phyloP scores from a whole-genome alignment of 37 sponge, comb jelly and placozoan species.

The Diacarnus erythraeanus region DNA sequence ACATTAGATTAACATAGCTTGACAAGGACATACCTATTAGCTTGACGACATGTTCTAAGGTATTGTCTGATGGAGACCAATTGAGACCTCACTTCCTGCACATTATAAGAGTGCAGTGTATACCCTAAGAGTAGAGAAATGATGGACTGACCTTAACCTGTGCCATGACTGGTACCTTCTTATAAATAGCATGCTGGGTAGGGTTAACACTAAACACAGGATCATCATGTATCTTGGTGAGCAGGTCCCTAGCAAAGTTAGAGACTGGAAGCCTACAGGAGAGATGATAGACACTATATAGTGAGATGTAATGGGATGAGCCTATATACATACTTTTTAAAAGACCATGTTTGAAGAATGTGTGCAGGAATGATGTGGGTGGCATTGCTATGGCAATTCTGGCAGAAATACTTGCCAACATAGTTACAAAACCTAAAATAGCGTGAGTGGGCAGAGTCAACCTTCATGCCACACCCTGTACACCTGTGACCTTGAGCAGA shows the following conservation, averaged over 20 bases:
- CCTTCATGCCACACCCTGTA: slow-evolving; percentile 96
- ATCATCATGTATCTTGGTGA: slow-evolving; percentile 62
- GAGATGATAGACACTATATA: not conserved
- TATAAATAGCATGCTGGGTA: slow-evolving; percentile 26
- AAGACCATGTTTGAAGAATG: slow-evolving; percentile 88
- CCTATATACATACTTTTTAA: slow-evolving; percentile 62
- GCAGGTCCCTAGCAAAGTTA: slow-evolving; percentile 84
- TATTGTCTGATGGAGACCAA: slow-evolving; percentile 57
- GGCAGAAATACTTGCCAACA: slow-evolving; percentile 96
- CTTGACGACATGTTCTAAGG: slow-evolving; percentile 35
- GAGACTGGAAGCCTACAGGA: slow-evolving; percentile 55
- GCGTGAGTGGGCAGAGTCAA: slow-evolving; percentile 67
- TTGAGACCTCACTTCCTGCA: slow-evolving; percentile 51
- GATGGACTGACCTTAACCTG: slow-evolving; percentile 40
- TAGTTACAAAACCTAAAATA: slow-evolving; percentile 93
- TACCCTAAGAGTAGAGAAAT: not conserved
- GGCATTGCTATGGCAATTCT: slow-evolving; percentile 83
- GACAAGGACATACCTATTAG: slow-evolving; percentile 4
- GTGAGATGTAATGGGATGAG: not conserved
- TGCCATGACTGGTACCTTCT: slow-evolving; percentile 24
- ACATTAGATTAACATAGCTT: no score
- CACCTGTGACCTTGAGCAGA: slow-evolving; percentile 81
- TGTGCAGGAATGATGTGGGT: slow-evolving; percentile 75
- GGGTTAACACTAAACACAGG: slow-evolving; percentile 68
- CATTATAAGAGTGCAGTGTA: not conserved